Evolutionary conservation across 2,797 vertebrate species (phyloP).

Genomic region (Tokudaia tokunoshimensis): DNA sequence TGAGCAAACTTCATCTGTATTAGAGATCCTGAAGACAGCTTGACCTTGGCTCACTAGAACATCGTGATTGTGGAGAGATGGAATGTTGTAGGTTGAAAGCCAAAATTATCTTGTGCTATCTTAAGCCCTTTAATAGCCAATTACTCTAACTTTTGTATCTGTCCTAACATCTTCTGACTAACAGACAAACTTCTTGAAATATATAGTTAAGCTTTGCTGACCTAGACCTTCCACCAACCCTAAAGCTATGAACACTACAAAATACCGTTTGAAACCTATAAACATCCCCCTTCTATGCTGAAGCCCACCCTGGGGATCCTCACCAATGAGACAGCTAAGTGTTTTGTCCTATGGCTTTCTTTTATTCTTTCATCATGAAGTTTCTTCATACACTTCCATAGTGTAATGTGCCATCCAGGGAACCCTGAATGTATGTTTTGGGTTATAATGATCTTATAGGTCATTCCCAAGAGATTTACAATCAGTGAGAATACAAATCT

Average conservation of each 20-base stretch:
- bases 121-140: background rate
- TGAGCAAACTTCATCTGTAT: background rate
- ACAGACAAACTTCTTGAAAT: background rate
- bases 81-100: background rate
- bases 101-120: constrained; percentile 36
- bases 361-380: background rate
- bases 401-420: background rate
- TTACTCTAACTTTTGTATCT: constrained; percentile 13
- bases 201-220: background rate
- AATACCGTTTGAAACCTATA: background rate
- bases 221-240: background rate
- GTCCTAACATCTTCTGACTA: background rate
- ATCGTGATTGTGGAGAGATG: background rate
- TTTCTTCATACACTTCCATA: background rate
- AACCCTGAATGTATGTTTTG: fast-evolving
- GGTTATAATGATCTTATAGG: background rate
- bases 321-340: background rate
- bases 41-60: background rate
- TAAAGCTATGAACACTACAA: background rate
- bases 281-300: background rate
- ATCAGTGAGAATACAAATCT: background rate
- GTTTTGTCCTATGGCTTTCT: background rate
- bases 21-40: background rate
- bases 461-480: background rate
- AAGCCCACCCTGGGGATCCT: background rate